Evolutionary conservation across 2,888 invertebrate species (phyloP).

Genomic region (Micoletzkya japonica): DNA sequence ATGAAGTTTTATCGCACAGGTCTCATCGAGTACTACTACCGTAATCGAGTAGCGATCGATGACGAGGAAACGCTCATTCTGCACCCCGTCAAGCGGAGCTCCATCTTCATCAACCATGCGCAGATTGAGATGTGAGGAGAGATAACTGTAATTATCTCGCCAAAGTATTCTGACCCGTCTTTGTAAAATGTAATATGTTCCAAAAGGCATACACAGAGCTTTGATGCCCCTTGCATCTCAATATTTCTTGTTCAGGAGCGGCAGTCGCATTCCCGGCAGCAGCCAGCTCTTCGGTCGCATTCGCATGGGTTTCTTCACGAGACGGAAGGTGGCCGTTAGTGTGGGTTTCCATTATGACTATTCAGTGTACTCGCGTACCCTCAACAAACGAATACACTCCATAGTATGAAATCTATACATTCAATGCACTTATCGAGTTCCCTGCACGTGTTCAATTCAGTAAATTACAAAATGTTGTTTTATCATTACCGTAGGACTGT

Average conservation of each 20-base stretch:
- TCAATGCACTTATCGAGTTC: neutral
- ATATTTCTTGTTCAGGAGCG: too few relatives aligned
- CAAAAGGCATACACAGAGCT: too few relatives aligned
- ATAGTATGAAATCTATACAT: neutral
- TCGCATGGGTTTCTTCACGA: conserved; percentile 16
- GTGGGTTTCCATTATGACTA: too few relatives aligned
- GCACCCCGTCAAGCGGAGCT: conserved; percentile 2
- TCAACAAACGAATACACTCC: too few relatives aligned
- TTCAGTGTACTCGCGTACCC: too few relatives aligned
- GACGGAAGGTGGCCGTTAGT: neutral
- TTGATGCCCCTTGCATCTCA: too few relatives aligned
- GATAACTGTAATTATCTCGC: neutral
- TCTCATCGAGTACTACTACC: conserved; percentile 18
- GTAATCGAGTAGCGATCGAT: conserved; percentile 12
- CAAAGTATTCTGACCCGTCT: too few relatives aligned
- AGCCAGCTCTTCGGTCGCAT: neutral
- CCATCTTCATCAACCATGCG: conserved; percentile 25
- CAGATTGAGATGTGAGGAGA: conserved; percentile 19
- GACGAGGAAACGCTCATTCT: conserved; percentile 7
- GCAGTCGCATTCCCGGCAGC: too few relatives aligned
- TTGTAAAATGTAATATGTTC: too few relatives aligned
- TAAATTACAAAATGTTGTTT: too few relatives aligned
- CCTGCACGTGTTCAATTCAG: too few relatives aligned
- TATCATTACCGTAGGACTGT: too few relatives aligned
- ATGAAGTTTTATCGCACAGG: neutral